Evolutionary conservation across 2,888 invertebrate genomes (phyloP).

Genomic region (Choristoneura rosaceana): DNA sequence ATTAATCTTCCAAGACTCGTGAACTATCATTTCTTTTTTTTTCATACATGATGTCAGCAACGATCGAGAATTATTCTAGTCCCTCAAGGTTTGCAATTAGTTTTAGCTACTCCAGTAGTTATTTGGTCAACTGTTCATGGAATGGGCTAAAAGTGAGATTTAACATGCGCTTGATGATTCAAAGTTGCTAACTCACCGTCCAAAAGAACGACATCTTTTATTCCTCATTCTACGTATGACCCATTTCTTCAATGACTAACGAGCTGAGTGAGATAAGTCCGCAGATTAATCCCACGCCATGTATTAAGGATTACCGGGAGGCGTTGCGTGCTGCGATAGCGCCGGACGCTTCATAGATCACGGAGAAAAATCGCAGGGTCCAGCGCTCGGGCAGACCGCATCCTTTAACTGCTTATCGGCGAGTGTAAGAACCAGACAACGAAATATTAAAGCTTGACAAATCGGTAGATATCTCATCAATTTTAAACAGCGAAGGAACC

Average conservation of each 20-base stretch:
- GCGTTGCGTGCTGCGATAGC: conserved; percentile 11
- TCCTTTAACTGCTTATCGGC: conserved; percentile 28
- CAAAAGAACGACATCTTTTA: too few species aligned
- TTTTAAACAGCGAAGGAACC: neutral
- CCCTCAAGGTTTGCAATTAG: too few species aligned
- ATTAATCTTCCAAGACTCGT: too few species aligned
- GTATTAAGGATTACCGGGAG: conserved; percentile 4
- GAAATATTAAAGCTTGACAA: neutral
- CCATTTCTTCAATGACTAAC: neutral
- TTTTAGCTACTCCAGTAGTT: too few species aligned
- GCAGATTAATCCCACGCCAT: neutral
- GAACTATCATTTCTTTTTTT: too few species aligned
- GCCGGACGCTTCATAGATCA: conserved; percentile 15
- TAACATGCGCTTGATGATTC: neutral
- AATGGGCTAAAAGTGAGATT: neutral
- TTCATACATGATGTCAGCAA: too few species aligned
- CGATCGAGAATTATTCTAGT: too few species aligned
- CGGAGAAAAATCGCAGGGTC: conserved; percentile 30
- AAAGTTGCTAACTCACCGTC: too few species aligned
- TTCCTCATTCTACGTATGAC: too few species aligned
- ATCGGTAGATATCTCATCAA: neutral
- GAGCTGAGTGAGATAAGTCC: neutral
- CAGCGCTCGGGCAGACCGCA: conserved; percentile 15
- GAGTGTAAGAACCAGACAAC: neutral
- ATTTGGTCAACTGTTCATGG: too few species aligned